Base-by-base conservation (phyloP, 1,140 invertebrate species). In the Brachionus manjavacas region DNA sequence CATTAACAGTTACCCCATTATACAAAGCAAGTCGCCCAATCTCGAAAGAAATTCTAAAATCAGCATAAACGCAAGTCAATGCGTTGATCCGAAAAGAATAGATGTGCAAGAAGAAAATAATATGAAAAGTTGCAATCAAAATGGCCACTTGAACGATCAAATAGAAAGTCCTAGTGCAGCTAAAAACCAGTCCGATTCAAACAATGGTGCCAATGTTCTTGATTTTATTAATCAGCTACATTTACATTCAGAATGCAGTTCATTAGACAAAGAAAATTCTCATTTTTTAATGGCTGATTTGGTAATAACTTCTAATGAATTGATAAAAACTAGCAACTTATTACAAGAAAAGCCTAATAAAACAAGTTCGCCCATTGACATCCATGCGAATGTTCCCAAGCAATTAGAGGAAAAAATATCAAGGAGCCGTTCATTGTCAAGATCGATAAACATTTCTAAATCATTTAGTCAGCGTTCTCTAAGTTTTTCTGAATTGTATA, bases 221-320 rank as follows among this genome's bases (percentile, higher is more conserved):
- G 79, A 81, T 68, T 81, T 81, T 81, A 81, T 81, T 46, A 60
- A 81, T 25, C 49, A 60, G 35, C 20, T 81, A 0, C 79, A 81
- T 2, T 11, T 64, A 4, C 55, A 81, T 43, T 81, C 52, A 14
- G 79, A 81, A 46, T 64, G 49, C 14, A 81, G 79, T 43, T 39
- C 79, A 7, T 81, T 81, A 23, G 79, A 81, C 43, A 60, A 64
- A 46, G 79, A 81, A 81, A 81, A 81, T 46, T 35, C 79, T 1
- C 79, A 81, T 28, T 81, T 81, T 46, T 41, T 81, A 31, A 60
- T 81, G 79, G 79, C 79, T 14, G 79, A 81, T 46, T 20, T 81
- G n/a, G 79, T 55, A 28, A 81, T 81, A 6, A 31, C 49, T 6
- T 39, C 79, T 11, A 31, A n/a, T 14, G 79, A 81, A 81, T 81